phyloP scores from a whole-genome alignment of 2,888 invertebrate genomes.

The Chloroclysta siterata region DNA sequence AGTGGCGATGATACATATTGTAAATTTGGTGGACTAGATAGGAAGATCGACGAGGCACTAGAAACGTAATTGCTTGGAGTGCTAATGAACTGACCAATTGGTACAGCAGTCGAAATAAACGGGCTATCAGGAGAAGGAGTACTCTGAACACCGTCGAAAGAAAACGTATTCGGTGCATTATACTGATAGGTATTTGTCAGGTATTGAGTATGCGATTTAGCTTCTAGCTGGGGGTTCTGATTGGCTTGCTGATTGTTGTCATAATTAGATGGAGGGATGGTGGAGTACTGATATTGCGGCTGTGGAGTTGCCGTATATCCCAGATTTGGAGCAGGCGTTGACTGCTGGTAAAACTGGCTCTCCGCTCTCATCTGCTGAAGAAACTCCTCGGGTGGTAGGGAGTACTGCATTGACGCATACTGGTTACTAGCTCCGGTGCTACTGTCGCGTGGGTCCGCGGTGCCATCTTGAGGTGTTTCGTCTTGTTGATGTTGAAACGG shows the following conservation, averaged over 20 bases:
- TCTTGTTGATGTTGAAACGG: constrained; percentile 73
- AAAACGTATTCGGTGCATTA: constrained; percentile 60
- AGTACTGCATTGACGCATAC: constrained; percentile 78
- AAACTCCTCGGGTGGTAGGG: constrained; percentile 79
- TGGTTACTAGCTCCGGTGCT: constrained; percentile 79
- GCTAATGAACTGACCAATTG: constrained; percentile 67
- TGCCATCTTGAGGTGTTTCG: constrained; percentile 55
- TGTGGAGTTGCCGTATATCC: constrained; percentile 76
- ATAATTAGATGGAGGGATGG: constrained; percentile 60
- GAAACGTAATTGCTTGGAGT: constrained; percentile 73
- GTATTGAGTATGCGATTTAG: constrained; percentile 65
- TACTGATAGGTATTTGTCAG: constrained; percentile 66
- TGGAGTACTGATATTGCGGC: constrained; percentile 74
- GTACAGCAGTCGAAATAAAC: constrained; percentile 67
- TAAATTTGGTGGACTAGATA: constrained; percentile 71
- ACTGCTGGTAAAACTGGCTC: constrained; percentile 70
- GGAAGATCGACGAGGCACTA: constrained; percentile 70
- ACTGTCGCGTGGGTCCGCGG: constrained; percentile 62
- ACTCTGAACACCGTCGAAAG: constrained; percentile 63
- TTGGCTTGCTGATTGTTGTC: constrained; percentile 65
- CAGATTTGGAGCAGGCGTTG: constrained; percentile 67
- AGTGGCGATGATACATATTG: constrained; percentile 75
- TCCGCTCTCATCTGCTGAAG: constrained; percentile 75
- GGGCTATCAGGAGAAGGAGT: constrained; percentile 69
- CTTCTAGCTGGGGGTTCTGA: constrained; percentile 59